These are phyloP conservation scores for Lottia scabra DNA, from an alignment of 2,888 invertebrate genomes.

Conservation along the genomic window DNA sequence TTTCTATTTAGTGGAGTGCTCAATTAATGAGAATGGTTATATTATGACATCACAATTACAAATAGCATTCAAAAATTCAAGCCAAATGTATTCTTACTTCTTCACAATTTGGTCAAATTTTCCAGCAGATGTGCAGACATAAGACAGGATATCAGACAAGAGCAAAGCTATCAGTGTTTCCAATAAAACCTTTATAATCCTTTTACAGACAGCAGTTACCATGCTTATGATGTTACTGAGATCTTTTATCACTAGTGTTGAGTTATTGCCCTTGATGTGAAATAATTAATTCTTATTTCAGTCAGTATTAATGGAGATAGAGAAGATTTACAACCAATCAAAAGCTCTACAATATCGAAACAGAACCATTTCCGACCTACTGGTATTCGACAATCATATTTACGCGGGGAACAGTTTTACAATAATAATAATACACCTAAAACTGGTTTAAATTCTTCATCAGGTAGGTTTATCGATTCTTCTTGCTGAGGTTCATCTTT, in stretches of 20 bases:
- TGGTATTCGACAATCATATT: constrained; percentile 43
- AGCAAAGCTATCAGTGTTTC: no score
- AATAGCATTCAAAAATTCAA: no score
- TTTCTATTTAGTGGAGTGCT: no score
- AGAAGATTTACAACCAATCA: constrained; percentile 38
- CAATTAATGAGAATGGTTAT: no score
- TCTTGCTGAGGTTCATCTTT: background rate
- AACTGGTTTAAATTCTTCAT: background rate
- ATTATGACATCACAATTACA: no score
- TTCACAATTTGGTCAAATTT: no score
- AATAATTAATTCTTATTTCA: constrained; percentile 22
- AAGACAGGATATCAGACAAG: no score
- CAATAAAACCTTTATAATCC: no score
- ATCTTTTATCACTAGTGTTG: background rate
- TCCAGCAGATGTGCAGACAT: no score
- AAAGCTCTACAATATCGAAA: constrained; percentile 41
- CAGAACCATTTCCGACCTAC: constrained; percentile 45
- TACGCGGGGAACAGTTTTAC: constrained; percentile 44
- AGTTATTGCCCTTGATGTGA: background rate
- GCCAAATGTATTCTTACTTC: no score
- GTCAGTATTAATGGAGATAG: constrained; percentile 43
- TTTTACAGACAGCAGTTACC: no score
- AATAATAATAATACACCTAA: constrained; percentile 15
- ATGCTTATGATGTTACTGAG: no score
- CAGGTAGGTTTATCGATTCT: background rate